Base-by-base conservation (phyloP, 2,888 invertebrate species). In the Agapetus fuscipes region DNA sequence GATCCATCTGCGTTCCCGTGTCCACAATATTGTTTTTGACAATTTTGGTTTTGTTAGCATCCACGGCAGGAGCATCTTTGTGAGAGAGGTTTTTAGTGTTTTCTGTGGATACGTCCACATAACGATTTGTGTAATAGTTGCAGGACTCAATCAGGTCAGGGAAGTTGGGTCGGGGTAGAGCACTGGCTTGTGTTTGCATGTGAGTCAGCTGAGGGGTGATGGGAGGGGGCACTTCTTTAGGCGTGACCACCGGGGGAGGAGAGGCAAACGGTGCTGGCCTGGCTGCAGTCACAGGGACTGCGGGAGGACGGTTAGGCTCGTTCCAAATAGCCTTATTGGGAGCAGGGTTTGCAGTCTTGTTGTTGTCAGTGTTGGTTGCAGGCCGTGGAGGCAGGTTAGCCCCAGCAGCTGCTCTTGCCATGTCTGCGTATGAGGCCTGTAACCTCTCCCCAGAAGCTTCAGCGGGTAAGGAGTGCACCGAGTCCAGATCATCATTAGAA, bases 401-500 rank as follows among this genome's bases (percentile, higher is more conserved):
- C 14, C 56, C 54, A 17, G 51, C 57, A 11, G 64, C 61, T 53
- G 67, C 72, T 50, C 81, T 75, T 35, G 87, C 82, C 53, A 88
- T 88, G 55, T 87, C 88, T 1, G 88, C 88, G 64, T 88, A 89
- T 10, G 86, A 86, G 30, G 74, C 76, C 53, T 68, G 69, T 10
- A 69, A 69, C 26, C 71, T 60, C 39, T 59, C 59, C 54, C 66
- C 51, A 53, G 52, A 43, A 14, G 49, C 47, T 34, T 72, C 71
- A 31, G 82, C 76, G 16, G 87, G 87, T 54, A 87, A 68, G 50
- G 88, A 88, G 64, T 87, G 86, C 50, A 87, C 84, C 11, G 87
- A 87, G 57, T 89, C 89, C 54, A 81, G 72, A 61, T 84, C 84
- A 57, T 76, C 76, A 56, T 83, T 84, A 51, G 87, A 86, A 59